Percentiles rank a stretch among this genome's conserved stretches.
Evolutionary conservation across 2,113 vertebrate species (phyloP).

Genomic region (Morone chrysops): DNA sequence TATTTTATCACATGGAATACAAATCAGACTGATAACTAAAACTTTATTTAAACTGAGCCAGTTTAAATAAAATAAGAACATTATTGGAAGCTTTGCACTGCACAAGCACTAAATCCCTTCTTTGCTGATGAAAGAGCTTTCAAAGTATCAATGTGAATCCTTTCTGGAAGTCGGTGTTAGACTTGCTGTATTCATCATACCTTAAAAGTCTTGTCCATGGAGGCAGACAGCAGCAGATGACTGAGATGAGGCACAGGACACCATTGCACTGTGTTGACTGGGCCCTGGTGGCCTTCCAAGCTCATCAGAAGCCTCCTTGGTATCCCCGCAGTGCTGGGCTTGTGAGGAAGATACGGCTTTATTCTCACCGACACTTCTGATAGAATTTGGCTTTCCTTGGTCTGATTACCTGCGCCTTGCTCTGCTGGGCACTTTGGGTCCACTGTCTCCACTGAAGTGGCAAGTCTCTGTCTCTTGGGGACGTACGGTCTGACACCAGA

Average conservation of each 20-base stretch:
- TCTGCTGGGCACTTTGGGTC: constrained; percentile 17
- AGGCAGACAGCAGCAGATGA: constrained; percentile 93
- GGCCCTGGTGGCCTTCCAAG: constrained; percentile 87
- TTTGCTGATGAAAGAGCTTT: not conserved
- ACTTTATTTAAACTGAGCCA: not conserved
- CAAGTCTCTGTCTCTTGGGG: constrained; percentile 88
- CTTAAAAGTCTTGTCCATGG: constrained; percentile 96
- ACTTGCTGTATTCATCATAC: constrained; percentile 75
- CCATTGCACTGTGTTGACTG: constrained; percentile 92
- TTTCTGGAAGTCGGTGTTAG: not conserved
- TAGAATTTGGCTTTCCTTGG: constrained; percentile 59
- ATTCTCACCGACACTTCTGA: constrained; percentile 85
- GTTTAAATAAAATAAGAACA: not conserved
- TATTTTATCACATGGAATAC: not conserved
- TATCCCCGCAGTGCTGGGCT: constrained; percentile 78
- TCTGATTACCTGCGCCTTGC: constrained; percentile 39
- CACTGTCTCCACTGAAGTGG: constrained; percentile 27
- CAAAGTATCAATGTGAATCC: not conserved
- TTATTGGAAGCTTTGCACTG: not conserved
- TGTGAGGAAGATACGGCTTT: constrained; percentile 85
- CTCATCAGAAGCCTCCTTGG: constrained; percentile 85
- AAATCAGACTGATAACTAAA: not conserved
- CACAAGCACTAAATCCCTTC: not conserved
- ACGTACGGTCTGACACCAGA: constrained; percentile 88
- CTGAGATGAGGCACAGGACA: constrained; percentile 88